Percentiles rank a stretch among this genome's conserved stretches.
Conservation (phyloP, 2,888 invertebrate genomes). For the Argyresthia goedartella region DNA sequence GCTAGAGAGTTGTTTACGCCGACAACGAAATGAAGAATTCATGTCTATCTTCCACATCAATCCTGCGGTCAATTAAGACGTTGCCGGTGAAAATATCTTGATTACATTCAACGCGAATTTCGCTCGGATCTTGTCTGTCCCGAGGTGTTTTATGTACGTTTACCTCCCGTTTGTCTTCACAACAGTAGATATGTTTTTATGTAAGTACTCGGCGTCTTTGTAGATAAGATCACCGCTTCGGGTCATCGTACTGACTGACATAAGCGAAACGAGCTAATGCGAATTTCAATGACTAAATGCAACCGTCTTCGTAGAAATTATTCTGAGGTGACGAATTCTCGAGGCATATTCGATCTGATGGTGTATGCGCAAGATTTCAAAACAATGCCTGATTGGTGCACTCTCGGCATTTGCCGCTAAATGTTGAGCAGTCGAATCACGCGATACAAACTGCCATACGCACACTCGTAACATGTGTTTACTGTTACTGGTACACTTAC, state of each 20-base stretch:
- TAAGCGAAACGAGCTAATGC: background rate
- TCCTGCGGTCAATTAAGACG: conserved; percentile 2
- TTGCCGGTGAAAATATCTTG: background rate
- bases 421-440: conserved; percentile 34
- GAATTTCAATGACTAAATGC: conserved; percentile 1
- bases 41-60: background rate
- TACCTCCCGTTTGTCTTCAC: background rate
- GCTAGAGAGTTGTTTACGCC: conserved; percentile 1
- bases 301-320: background rate
- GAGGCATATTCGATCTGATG: too few relatives aligned
- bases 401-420: too few relatives aligned
- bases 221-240: conserved; percentile 33
- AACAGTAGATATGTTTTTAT: conserved; percentile 3
- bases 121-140: background rate
- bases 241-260: conserved; percentile 22
- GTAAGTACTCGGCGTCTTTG: conserved; percentile 20
- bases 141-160: too few relatives aligned
- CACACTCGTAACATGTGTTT: conserved; percentile 12
- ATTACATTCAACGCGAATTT: background rate
- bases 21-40: background rate
- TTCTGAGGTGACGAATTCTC: background rate
- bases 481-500: background rate
- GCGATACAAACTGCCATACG: conserved; percentile 18
- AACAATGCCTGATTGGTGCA: too few relatives aligned
- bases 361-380: too few relatives aligned